phyloP scores from a whole-genome alignment of 2,113 vertebrate species.

The Megaptera novaeangliae region DNA sequence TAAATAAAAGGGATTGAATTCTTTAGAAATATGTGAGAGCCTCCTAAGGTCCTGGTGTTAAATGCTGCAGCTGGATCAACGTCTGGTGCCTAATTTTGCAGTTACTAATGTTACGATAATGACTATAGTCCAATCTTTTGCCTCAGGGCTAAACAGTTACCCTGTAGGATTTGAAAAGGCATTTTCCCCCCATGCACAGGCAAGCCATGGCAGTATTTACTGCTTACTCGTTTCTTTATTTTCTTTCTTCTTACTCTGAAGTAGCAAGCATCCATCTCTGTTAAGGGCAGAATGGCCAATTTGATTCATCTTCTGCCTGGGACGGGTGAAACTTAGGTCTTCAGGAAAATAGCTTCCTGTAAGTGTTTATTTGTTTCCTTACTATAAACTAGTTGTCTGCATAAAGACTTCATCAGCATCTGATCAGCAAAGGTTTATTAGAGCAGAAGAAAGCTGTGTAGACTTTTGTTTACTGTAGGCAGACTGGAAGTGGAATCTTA shows the following conservation, averaged over 20 bases:
- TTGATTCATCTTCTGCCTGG: neutral
- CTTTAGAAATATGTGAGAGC: neutral
- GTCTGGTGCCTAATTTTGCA: neutral
- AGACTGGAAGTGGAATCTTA: neutral
- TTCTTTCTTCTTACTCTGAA: neutral
- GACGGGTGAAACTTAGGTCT: neutral
- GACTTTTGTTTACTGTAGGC: conserved; percentile 32
- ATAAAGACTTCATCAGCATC: conserved; percentile 36
- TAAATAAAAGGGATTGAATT: neutral
- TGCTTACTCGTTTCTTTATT: neutral
- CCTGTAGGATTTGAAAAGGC: neutral
- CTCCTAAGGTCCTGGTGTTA: neutral
- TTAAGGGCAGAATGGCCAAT: neutral
- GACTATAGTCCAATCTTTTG: neutral
- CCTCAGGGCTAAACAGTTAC: neutral
- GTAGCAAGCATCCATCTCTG: neutral
- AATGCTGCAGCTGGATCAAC: neutral
- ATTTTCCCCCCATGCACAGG: neutral
- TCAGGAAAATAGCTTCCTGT: conserved; percentile 24
- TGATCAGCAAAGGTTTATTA: conserved; percentile 46
- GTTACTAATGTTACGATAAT: neutral
- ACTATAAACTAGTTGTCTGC: neutral
- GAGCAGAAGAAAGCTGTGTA: conserved; percentile 40
- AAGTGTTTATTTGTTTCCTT: conserved; percentile 32
- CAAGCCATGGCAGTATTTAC: neutral